A percentile compares a stretch with the other conserved stretches of the same genome.
Evolutionary conservation across 2,888 invertebrate genomes (phyloP).

Genomic region (Tribolium freemani): DNA sequence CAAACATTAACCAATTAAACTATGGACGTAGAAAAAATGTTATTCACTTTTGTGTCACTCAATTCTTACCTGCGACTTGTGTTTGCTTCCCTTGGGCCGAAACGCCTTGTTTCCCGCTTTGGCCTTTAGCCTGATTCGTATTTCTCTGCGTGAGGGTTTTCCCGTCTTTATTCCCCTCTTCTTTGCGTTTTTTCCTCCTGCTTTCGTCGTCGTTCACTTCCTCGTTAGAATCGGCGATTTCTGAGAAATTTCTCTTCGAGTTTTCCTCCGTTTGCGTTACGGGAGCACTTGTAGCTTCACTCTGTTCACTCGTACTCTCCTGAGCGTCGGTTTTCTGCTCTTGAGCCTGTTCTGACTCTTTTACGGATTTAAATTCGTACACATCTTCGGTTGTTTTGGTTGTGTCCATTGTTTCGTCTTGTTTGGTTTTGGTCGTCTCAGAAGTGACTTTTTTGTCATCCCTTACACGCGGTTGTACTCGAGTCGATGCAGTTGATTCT

Average conservation of each 20-base stretch:
- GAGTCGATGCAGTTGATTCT: constrained; percentile 39
- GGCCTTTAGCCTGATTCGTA: constrained; percentile 68
- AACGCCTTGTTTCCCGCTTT: constrained; percentile 65
- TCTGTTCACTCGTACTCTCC: constrained; percentile 46
- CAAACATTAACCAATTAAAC: no score
- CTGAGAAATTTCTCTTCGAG: constrained; percentile 69
- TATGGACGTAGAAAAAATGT: no score
- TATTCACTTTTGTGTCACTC: no score
- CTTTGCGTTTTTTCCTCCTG: constrained; percentile 84
- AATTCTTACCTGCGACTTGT: not conserved
- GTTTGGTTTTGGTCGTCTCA: constrained; percentile 53
- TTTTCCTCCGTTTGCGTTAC: constrained; percentile 57
- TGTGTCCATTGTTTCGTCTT: constrained; percentile 60
- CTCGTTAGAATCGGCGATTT: constrained; percentile 71
- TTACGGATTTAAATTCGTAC: constrained; percentile 73
- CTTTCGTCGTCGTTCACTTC: constrained; percentile 81
- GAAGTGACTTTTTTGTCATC: constrained; percentile 72
- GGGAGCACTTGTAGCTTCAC: constrained; percentile 53
- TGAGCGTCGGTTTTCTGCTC: constrained; percentile 51
- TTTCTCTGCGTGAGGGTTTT: constrained; percentile 76
- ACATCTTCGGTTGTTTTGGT: constrained; percentile 67
- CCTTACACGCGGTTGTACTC: constrained; percentile 69
- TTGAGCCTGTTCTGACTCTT: constrained; percentile 68
- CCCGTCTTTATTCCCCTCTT: constrained; percentile 78
- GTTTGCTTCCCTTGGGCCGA: constrained; percentile 63